Evolutionary conservation across 2,888 invertebrate genomes (phyloP).

Genomic region (Oscheius sp.): DNA sequence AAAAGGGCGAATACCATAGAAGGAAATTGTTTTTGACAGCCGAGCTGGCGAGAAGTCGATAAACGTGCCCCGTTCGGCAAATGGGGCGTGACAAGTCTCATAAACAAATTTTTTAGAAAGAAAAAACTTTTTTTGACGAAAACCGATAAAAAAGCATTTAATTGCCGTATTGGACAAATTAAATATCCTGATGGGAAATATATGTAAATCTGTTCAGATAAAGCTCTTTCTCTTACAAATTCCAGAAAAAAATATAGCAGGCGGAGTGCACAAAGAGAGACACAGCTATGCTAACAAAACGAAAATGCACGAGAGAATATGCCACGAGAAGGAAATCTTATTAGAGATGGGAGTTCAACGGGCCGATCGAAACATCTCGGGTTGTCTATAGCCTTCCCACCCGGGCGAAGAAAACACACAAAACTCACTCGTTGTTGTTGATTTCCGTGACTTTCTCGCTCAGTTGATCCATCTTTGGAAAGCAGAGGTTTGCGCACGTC

Average conservation of each 20-base stretch:
- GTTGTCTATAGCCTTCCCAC: neutral
- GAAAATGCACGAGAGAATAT: neutral
- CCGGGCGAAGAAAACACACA: neutral
- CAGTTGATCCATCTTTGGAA: conserved; percentile 54
- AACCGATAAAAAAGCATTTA: too few relatives aligned
- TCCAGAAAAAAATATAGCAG: conserved; percentile 8
- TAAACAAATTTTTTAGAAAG: too few relatives aligned
- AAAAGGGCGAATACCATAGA: neutral
- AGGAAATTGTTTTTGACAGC: neutral
- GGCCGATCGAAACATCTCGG: neutral
- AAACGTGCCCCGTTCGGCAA: neutral
- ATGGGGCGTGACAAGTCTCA: neutral
- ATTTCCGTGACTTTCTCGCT: conserved; percentile 50
- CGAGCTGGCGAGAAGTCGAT: neutral
- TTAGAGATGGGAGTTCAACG: conserved; percentile 1
- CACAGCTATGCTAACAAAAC: conserved; percentile 2
- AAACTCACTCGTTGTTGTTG: conserved; percentile 59
- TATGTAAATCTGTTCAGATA: too few relatives aligned
- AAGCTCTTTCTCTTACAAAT: too few relatives aligned
- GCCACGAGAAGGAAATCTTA: neutral
- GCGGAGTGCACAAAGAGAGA: conserved; percentile 15
- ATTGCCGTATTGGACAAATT: too few relatives aligned
- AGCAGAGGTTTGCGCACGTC: conserved; percentile 57
- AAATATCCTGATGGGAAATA: too few relatives aligned
- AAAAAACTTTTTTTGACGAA: too few relatives aligned